Evolutionary conservation across 1,140 invertebrate species (phyloP).

Genomic region (Periplaneta americana): DNA sequence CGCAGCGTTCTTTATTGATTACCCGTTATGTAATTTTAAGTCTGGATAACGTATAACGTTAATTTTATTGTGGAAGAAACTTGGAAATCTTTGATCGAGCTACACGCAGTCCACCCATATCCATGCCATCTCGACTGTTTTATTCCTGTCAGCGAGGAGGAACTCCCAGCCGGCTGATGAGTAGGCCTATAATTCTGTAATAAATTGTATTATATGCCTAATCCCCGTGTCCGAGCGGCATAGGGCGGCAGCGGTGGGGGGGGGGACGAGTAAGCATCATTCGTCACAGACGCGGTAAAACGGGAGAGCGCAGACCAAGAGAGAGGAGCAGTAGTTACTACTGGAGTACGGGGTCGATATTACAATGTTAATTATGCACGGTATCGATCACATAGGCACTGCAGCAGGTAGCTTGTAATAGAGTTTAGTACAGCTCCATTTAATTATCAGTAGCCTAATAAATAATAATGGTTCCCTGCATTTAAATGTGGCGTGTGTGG

Average conservation of each 20-base stretch:
- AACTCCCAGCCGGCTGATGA: neutral
- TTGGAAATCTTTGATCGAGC: too few species aligned
- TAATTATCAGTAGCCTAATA: constrained; percentile 17
- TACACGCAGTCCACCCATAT: too few species aligned
- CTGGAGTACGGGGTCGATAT: constrained; percentile 24
- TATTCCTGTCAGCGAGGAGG: neutral
- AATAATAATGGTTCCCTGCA: constrained; percentile 11
- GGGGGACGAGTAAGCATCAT: neutral
- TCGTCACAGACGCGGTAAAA: neutral
- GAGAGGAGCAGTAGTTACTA: neutral
- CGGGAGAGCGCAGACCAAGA: neutral
- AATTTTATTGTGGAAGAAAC: too few species aligned
- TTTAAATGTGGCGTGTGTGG: neutral
- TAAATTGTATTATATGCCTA: neutral
- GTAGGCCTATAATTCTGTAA: neutral
- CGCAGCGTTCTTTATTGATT: too few species aligned
- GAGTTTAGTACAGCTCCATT: constrained; percentile 28
- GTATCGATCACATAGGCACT: constrained; percentile 24
- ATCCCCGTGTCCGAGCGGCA: neutral
- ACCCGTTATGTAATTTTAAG: too few species aligned
- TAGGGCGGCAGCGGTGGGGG: neutral
- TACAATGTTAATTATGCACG: constrained; percentile 32
- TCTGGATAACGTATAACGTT: too few species aligned
- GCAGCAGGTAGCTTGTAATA: constrained; percentile 25
- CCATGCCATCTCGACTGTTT: neutral